Base-by-base conservation (phyloP, 1,140 invertebrate genomes). In the Aphidius gifuensis region DNA sequence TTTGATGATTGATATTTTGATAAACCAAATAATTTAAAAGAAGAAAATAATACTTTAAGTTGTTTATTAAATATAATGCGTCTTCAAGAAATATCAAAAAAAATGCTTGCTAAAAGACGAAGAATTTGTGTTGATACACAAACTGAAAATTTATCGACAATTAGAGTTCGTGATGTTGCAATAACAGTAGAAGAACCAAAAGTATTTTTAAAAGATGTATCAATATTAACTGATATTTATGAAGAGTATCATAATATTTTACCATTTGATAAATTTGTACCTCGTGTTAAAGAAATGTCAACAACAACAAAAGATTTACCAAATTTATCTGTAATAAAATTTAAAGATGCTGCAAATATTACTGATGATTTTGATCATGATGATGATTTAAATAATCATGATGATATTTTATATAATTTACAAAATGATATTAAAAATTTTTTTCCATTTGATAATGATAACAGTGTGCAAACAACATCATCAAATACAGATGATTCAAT, bases 51-150 rank as follows among this genome's bases (percentile, higher is more conserved):
- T 16, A 16, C 16, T 16, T 16, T 16, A 16, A 16, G 16, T 16
- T 16, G 16, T 16, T 16, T 16, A 16, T 16, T 16, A 43, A 73
- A 75, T n/a, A 75, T 70, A 56, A 73, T 77, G 73, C 73, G 71
- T 21, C 66, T 80, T 0, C 77, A 78, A 64, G 78, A 80, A 63
- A 78, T 80, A 58, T 80, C 77, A 2, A 69, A 76, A 21, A 80
- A 77, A 60, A 80, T 80, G 78, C 58, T 79, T 58, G 85, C 85
- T 62, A 82, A 84, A 70, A 73, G 78, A 5, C 70, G 77, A 57
- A 76, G 79, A 64, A 82, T 85, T 23, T 84, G 82, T 69, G 84
- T 83, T 56, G 83, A 86, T 53, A 87, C 86, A 3, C 86, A 88
- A 76, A 87, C 86, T 5, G 82, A 84, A 60, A 67, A 70, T 50